phyloP scores from a whole-genome alignment of 2,113 vertebrate species.

The Syngnathus floridae region DNA sequence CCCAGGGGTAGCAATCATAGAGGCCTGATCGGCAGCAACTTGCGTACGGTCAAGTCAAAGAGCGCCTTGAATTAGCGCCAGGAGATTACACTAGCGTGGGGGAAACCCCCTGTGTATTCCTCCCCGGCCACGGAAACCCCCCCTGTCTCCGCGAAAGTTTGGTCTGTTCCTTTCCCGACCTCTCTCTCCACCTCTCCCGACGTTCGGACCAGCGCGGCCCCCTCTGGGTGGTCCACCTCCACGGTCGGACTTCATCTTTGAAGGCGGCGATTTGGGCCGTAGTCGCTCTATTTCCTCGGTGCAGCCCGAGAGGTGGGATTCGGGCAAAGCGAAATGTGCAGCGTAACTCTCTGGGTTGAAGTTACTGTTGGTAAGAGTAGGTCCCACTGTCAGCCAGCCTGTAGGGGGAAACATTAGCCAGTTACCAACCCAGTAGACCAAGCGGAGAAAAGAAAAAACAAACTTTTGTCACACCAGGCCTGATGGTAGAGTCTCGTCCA shows the following conservation, averaged over 20 bases:
- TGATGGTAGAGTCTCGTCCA: constrained; percentile 91
- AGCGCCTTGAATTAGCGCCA: not conserved
- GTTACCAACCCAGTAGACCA: not conserved
- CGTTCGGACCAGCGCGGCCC: constrained; percentile 81
- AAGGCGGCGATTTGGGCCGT: constrained; percentile 89
- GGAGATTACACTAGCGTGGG: constrained; percentile 68
- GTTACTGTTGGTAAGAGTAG: constrained; percentile 96
- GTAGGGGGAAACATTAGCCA: not conserved
- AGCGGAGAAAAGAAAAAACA: not conserved
- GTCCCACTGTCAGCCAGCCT: constrained; percentile 98
- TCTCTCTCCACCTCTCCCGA: constrained; percentile 83
- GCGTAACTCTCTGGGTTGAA: constrained; percentile 88
- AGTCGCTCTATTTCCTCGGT: constrained; percentile 96
- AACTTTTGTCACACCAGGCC: constrained; percentile 76
- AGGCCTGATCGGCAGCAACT: not conserved
- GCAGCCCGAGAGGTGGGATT: constrained; percentile 86
- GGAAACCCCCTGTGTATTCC: constrained; percentile 89
- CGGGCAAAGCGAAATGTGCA: constrained; percentile 79
- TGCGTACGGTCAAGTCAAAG: not conserved
- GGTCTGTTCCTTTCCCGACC: constrained; percentile 90
- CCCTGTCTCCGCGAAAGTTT: constrained; percentile 90
- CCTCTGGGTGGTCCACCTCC: constrained; percentile 86
- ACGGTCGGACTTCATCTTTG: constrained; percentile 85
- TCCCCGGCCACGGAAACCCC: constrained; percentile 87
- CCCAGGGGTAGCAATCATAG: not conserved